phyloP scores from a whole-genome alignment of 2,113 vertebrate genomes.

The Oryzias celebensis region DNA sequence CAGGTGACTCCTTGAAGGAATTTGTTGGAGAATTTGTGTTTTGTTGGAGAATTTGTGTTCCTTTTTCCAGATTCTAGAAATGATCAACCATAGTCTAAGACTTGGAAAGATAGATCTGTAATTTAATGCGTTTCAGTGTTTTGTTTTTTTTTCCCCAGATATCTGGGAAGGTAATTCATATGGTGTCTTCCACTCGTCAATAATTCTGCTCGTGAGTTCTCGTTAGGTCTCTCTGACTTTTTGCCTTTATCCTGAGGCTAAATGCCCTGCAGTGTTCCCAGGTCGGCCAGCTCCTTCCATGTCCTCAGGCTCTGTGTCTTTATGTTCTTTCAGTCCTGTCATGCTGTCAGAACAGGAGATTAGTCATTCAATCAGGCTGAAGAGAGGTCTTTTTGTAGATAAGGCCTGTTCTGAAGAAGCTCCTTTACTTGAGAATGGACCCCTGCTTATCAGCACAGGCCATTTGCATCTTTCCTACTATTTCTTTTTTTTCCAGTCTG shows the following conservation, averaged over 20 bases:
- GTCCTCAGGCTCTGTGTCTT: conserved; percentile 52
- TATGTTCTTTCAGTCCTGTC: conserved; percentile 60
- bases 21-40: conserved; percentile 45
- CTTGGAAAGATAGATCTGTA: background rate
- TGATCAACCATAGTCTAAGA: background rate
- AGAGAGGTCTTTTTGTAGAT: conserved; percentile 63
- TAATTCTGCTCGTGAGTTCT: conserved; percentile 1
- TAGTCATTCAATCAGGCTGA: conserved; percentile 76
- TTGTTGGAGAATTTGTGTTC: conserved; percentile 41
- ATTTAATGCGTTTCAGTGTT: background rate
- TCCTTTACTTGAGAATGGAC: conserved; percentile 61
- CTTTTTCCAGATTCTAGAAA: conserved; percentile 36
- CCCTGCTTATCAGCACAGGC: conserved; percentile 50
- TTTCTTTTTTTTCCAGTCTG: conserved; percentile 14
- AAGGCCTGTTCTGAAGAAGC: conserved; percentile 64
- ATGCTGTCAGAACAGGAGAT: conserved; percentile 70
- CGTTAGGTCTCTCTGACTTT: conserved; percentile 2
- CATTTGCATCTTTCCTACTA: conserved; percentile 61
- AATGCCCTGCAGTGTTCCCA: conserved; percentile 45
- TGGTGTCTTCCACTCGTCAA: conserved; percentile 6
- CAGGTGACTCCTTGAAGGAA: conserved; percentile 65
- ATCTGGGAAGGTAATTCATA: background rate
- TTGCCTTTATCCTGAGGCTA: conserved; percentile 24
- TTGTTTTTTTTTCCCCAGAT: conserved; percentile 8
- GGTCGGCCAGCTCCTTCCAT: conserved; percentile 36